Base-by-base conservation (phyloP, 2,113 vertebrate species). In the Astatoreochromis straeleni region DNA sequence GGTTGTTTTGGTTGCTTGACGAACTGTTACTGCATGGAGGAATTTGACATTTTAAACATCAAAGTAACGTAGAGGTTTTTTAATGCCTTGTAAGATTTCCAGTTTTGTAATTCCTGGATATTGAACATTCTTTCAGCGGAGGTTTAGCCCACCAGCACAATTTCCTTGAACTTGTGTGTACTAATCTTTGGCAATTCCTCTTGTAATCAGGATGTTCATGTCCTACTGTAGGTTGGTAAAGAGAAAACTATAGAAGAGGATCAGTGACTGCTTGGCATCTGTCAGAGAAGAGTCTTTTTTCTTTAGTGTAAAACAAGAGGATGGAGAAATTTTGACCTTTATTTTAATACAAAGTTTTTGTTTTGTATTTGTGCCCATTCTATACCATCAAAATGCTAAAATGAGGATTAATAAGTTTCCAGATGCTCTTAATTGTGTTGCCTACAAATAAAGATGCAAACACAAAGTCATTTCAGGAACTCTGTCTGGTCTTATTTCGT, bases 401-500 rank as follows among this genome's bases (percentile, higher is more conserved):
- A 42, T 40, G 63, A 40, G 11, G 33, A 13, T 14, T 14, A 68
- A 40, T 24, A 51, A 4, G 19, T 19, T 54, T 24, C 31, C 26
- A 33, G 54, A 9, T 14, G 9, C n/a, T 31, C 7, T 49, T 11
- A 42, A 9, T 42, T 24, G 63, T 60, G 29, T 60, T 40, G 19
- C 14, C 24, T 83, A 57, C 63, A 73, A 45, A 88, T 51, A 89
- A 17, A 85, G 78, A 80, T 78, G 88, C 55, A 78, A 86, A 93
- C 40, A 24, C 47, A 58, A 75, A 81, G 21, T 70, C 38, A 19
- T 47, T 9, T 3, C 19, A 42, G 35, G 26, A 87, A 84, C 89
- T 38, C 57, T 68, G 73, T 81, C 82, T 33, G 89, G 58, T 81
- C 11, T 84, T 16, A 31, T 90, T 85, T 88, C 1, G 29, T 13